These are phyloP conservation scores for Harlomillsia oculata DNA, from an alignment of 1,140 invertebrate genomes.

Conservation along the genomic window DNA sequence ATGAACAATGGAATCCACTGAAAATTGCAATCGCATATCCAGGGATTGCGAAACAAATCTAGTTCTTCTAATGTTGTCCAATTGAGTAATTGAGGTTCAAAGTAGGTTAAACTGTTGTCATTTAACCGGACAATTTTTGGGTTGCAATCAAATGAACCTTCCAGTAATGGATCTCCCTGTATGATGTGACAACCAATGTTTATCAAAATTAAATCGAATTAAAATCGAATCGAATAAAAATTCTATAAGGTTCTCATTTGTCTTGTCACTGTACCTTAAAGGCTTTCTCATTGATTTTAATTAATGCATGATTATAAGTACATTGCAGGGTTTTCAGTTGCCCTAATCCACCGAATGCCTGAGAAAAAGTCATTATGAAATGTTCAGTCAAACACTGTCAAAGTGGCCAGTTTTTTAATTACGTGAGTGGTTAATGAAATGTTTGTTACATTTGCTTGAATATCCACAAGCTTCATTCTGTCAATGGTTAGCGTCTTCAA, in stretches of 20 bases:
- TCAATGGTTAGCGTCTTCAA: slow-evolving; percentile 11
- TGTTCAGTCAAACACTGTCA: neutral
- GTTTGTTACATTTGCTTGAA: slow-evolving; percentile 27
- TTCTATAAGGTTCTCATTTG: no score
- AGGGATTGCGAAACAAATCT: slow-evolving; percentile 27
- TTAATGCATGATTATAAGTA: neutral
- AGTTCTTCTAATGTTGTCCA: slow-evolving; percentile 27
- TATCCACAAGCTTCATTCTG: slow-evolving; percentile 6
- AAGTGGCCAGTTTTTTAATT: neutral
- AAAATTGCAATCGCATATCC: slow-evolving; percentile 34
- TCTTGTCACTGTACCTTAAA: no score
- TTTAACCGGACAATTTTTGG: slow-evolving; percentile 23
- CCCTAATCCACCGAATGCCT: slow-evolving; percentile 22
- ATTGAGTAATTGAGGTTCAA: slow-evolving; percentile 14
- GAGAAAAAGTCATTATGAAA: neutral
- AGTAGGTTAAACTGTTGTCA: slow-evolving; percentile 22
- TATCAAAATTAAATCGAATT: no score
- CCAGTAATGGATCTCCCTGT: slow-evolving; percentile 5
- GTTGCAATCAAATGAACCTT: neutral
- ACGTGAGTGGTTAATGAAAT: neutral
- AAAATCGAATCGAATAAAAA: no score
- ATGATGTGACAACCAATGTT: no score
- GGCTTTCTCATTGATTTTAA: no score
- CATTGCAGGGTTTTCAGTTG: slow-evolving; percentile 12
- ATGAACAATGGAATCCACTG: slow-evolving; percentile 28